Conservation (phyloP, 2,113 vertebrate species). For the Hystrix brachyura region DNA sequence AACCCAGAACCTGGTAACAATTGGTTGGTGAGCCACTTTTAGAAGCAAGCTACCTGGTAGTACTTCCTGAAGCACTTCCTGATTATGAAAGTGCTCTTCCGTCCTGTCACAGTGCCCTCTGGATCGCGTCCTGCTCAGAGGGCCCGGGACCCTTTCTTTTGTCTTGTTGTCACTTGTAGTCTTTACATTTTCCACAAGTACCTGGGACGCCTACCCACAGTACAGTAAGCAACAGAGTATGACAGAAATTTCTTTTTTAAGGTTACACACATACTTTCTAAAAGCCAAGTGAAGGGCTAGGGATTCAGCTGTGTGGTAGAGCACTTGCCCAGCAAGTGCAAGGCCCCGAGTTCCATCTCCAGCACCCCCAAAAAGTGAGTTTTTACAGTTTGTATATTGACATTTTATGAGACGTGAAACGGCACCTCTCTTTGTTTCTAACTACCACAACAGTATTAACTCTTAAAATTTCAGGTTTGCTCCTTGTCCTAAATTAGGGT, state of each 20-base stretch:
- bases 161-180: neutral
- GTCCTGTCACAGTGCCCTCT: neutral
- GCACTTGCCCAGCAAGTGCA: no score
- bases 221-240: neutral
- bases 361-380: neutral
- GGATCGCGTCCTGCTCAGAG: neutral
- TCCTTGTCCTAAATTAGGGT: neutral
- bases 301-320: no score
- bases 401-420: neutral
- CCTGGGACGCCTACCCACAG: neutral
- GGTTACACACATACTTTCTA: neutral
- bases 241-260: no score
- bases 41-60: no score
- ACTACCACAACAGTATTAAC: neutral
- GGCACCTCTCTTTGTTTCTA: neutral
- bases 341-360: no score
- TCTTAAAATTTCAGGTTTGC: slow-evolving; percentile 11
- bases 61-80: neutral
- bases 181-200: neutral
- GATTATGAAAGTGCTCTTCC: neutral
- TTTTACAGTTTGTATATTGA: neutral
- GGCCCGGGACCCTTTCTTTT: neutral
- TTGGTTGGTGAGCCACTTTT: no score
- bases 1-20: no score
- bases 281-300: neutral